Evolutionary conservation across 1,140 invertebrate species (phyloP).

Genomic region (Drosophila malerkotliana): DNA sequence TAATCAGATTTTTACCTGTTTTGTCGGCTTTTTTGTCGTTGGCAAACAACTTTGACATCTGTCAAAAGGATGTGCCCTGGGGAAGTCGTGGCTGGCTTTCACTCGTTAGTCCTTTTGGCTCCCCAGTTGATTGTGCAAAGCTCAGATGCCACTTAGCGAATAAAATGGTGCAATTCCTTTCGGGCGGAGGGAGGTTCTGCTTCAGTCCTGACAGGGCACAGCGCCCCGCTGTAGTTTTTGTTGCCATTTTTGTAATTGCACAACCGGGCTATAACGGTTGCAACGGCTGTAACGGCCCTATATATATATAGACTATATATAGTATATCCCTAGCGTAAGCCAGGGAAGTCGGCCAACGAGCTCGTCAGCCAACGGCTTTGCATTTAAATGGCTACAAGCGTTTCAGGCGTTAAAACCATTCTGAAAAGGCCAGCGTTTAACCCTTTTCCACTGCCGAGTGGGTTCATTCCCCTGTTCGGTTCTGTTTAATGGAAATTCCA

Average conservation of each 20-base stretch:
- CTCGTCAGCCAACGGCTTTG: conserved; percentile 55
- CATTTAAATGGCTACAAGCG: conserved; percentile 57
- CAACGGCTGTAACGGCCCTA: conserved; percentile 7
- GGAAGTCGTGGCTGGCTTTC: not conserved
- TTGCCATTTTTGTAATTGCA: conserved; percentile 42
- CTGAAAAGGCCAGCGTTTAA: conserved; percentile 11
- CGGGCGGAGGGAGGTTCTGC: conserved; percentile 22
- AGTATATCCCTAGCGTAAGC: not conserved
- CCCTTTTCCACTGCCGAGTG: conserved; percentile 5
- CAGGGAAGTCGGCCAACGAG: conserved; percentile 8
- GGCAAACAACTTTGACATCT: conserved; percentile 33
- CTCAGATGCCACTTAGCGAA: conserved; percentile 42
- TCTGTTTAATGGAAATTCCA: conserved; percentile 24
- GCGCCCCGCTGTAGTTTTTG: not conserved
- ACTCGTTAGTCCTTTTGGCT: conserved; percentile 6
- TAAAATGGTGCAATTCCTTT: conserved; percentile 43
- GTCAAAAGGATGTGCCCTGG: conserved; percentile 3
- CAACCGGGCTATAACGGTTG: conserved; percentile 20
- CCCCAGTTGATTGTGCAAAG: conserved; percentile 59
- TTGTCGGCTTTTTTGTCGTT: not conserved
- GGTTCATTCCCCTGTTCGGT: not conserved
- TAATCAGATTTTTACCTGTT: conserved; percentile 25
- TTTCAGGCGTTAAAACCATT: conserved; percentile 32
- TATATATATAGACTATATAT: conserved; percentile 5
- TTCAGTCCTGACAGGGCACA: conserved; percentile 2